Evolutionary conservation across 2,888 invertebrate species (phyloP).

Genomic region (Ametastegia equiseti): DNA sequence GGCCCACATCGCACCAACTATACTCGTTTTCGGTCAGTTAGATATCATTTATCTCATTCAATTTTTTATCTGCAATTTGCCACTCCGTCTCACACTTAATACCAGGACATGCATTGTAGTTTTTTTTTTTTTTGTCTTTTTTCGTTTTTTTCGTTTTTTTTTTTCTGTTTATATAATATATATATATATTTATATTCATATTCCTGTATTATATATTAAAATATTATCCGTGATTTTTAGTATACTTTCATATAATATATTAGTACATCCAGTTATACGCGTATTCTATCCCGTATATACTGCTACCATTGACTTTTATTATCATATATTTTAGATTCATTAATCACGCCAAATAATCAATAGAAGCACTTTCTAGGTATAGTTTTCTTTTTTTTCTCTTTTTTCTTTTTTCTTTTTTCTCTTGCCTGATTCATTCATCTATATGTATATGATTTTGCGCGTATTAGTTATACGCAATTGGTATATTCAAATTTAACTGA

Average conservation of each 20-base stretch:
- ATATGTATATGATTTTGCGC: slow-evolving; percentile 11
- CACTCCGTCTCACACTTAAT: slow-evolving; percentile 26
- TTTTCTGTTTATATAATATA: slow-evolving; percentile 48
- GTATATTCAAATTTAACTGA: no score
- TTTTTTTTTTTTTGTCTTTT: slow-evolving; percentile 59
- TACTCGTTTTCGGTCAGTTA: slow-evolving; percentile 25
- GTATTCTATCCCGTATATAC: slow-evolving; percentile 49
- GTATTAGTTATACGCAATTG: no score
- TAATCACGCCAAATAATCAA: slow-evolving; percentile 42
- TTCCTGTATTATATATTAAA: slow-evolving; percentile 49
- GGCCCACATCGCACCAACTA: slow-evolving; percentile 52
- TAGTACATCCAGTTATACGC: slow-evolving; percentile 53
- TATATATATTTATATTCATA: slow-evolving; percentile 23
- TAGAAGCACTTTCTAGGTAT: slow-evolving; percentile 45
- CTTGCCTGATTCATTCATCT: slow-evolving; percentile 16
- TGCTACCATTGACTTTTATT: slow-evolving; percentile 55
- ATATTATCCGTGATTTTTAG: slow-evolving; percentile 50
- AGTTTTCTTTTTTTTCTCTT: slow-evolving; percentile 19
- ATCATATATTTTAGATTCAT: slow-evolving; percentile 57
- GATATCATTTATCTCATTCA: not conserved
- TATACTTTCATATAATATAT: slow-evolving; percentile 53
- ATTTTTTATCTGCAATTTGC: not conserved
- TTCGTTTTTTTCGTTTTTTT: slow-evolving; percentile 52
- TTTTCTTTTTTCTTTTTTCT: slow-evolving; percentile 18
- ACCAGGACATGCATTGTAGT: slow-evolving; percentile 36